These are phyloP conservation scores for Rhabdomys dilectus DNA, from an alignment of 2,113 vertebrate genomes.

Conservation along the genomic window DNA sequence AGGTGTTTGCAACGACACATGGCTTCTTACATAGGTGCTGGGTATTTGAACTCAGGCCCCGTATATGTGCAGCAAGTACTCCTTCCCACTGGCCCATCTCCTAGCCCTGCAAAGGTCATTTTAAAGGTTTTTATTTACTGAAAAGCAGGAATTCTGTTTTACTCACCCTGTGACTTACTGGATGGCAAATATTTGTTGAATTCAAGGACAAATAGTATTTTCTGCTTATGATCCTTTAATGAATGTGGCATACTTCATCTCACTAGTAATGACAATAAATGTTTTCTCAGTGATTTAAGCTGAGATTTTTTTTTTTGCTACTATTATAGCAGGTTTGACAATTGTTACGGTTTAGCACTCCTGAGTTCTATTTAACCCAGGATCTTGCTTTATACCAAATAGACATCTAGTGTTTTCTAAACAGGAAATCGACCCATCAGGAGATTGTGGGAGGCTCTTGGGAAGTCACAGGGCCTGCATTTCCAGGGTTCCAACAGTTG, in stretches of 20 bases:
- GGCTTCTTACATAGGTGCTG: too few relatives aligned
- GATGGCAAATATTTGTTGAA: conserved; percentile 19
- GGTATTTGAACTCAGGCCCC: neutral
- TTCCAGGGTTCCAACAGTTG: neutral
- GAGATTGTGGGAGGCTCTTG: neutral
- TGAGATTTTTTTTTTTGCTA: neutral
- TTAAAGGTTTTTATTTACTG: conserved; percentile 12
- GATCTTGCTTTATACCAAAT: conserved; percentile 40
- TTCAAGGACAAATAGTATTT: conserved; percentile 8
- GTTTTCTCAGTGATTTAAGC: conserved; percentile 37
- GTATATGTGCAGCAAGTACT: too few relatives aligned
- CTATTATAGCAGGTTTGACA: neutral
- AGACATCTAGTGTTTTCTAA: conserved; percentile 56
- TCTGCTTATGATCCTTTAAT: neutral
- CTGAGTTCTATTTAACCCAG: conserved; percentile 8
- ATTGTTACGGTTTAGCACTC: conserved; percentile 37
- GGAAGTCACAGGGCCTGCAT: conserved; percentile 41
- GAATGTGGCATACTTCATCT: neutral
- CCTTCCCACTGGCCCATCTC: neutral
- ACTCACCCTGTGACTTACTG: neutral
- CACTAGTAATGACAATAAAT: conserved; percentile 37
- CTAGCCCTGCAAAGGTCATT: neutral
- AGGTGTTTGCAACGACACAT: neutral
- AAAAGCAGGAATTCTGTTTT: conserved; percentile 48
- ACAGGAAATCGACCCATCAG: conserved; percentile 12